Base-by-base conservation (phyloP, 2,113 vertebrate genomes). In the Cisticola juncidis region DNA sequence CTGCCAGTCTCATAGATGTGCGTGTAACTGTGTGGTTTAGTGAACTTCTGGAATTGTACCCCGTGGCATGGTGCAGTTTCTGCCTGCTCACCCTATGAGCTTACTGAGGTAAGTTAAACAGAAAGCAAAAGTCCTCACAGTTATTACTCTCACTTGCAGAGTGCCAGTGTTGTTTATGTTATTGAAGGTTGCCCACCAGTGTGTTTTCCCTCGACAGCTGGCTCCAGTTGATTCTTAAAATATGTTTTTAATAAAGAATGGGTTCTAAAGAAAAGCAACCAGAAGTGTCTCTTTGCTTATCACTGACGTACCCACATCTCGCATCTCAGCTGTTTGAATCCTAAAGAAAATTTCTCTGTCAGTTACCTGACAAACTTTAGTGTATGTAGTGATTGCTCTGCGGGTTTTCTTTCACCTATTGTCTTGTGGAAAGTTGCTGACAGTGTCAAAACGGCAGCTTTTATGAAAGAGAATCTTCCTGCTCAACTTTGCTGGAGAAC, bases 311-410 rank as follows among this genome's bases (percentile, higher is more conserved):
- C 31, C 38, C 22, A 4, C 8, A 2, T 53, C 38, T 86, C 0
- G 0, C 13, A 6, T 60, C 47, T 73, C 50, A 12, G 38, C 58
- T 80, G 20, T 65, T 29, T 35, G 62, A 66, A 47, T 66, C 65
- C 35, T 47, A 22, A 61, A 70, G 45, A 45, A 71, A 80, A 50
- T 29, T 9, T 42, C 12, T 0, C 64, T 70, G 35, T 86, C 38
- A 4, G 31, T 78, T 88, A 38, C 50, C 62, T 50, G 29, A 31
- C 29, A 44, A 21, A 51, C 29, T 40, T 25, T 23, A 23, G 45
- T 1, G 21, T 1, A 6, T 1, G 1, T 0, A 1, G 33, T 11
- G 42, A 26, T 86, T 56, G 66, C 2, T 5, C 44, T 40, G 77
- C 72, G 53, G 44, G 36, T 74, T 85, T 53, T 51, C 88, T 77